phyloP scores from a whole-genome alignment of 2,888 invertebrate species.

The Polyommatus iphigenia region DNA sequence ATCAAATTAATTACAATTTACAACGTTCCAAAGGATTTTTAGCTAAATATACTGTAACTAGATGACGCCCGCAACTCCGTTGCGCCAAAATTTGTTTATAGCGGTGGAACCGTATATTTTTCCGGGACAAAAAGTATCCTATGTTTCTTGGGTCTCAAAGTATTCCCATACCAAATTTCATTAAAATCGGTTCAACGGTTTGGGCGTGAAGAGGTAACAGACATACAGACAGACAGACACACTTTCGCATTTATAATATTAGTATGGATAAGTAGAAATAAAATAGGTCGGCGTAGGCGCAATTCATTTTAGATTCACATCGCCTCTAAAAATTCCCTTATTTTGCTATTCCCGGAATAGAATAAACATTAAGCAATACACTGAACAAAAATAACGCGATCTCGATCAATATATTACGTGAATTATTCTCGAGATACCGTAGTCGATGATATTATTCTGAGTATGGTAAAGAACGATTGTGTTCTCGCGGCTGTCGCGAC shows the following conservation, averaged over 20 bases:
- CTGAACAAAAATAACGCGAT: neutral
- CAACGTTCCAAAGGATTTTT: no score
- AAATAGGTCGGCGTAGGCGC: neutral
- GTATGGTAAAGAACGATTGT: slow-evolving; percentile 32
- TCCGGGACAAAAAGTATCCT: no score
- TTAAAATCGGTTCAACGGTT: no score
- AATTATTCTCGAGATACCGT: slow-evolving; percentile 11
- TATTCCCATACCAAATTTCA: no score
- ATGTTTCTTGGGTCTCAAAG: no score
- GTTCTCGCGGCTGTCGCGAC: slow-evolving; percentile 47
- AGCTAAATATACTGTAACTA: neutral
- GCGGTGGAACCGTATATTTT: no score
- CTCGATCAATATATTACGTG: slow-evolving; percentile 22
- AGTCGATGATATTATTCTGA: slow-evolving; percentile 22
- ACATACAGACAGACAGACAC: no score
- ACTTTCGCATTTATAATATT: no score
- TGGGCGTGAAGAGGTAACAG: no score
- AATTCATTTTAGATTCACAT: neutral
- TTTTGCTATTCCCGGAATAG: neutral
- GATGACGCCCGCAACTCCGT: no score
- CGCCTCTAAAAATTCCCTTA: slow-evolving; percentile 9
- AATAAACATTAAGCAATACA: neutral
- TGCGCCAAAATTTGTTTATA: no score
- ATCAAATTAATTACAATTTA: no score
- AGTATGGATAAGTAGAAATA: neutral